Evolutionary conservation across 2,888 invertebrate species (phyloP).

Genomic region (Sipha maydis): DNA sequence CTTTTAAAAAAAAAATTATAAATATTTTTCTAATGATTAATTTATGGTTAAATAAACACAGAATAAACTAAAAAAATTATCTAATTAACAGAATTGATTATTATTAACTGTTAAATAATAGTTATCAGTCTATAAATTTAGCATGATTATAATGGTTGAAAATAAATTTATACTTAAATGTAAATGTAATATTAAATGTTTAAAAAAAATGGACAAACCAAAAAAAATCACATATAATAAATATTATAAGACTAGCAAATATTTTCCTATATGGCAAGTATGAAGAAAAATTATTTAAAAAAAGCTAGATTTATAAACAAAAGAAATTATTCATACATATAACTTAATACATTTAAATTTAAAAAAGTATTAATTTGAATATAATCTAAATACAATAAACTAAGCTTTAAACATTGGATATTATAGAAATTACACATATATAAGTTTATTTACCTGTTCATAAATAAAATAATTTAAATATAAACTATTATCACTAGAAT

Average conservation of each 20-base stretch:
- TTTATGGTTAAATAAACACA: neutral
- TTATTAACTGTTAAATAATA: neutral
- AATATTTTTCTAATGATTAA: neutral
- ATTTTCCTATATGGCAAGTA: neutral
- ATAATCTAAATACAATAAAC: too few species aligned
- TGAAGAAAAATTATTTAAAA: neutral
- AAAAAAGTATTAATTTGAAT: neutral
- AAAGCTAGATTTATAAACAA: neutral
- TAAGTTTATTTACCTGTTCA: neutral
- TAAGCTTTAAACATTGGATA: too few species aligned
- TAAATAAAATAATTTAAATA: neutral
- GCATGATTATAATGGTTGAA: neutral
- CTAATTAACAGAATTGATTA: neutral
- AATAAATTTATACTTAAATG: neutral
- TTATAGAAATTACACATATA: neutral
- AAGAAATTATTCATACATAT: neutral
- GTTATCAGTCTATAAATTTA: neutral
- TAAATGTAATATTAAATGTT: neutral
- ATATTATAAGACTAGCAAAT: neutral
- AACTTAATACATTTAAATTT: neutral
- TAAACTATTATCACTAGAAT: neutral
- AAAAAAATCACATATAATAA: neutral
- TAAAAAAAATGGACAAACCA: neutral
- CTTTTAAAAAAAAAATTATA: neutral
- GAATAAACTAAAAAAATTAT: conserved; percentile 23